These are phyloP conservation scores for Aphaenogaster ashmeadi DNA, from an alignment of 1,140 invertebrate genomes.

Conservation along the genomic window DNA sequence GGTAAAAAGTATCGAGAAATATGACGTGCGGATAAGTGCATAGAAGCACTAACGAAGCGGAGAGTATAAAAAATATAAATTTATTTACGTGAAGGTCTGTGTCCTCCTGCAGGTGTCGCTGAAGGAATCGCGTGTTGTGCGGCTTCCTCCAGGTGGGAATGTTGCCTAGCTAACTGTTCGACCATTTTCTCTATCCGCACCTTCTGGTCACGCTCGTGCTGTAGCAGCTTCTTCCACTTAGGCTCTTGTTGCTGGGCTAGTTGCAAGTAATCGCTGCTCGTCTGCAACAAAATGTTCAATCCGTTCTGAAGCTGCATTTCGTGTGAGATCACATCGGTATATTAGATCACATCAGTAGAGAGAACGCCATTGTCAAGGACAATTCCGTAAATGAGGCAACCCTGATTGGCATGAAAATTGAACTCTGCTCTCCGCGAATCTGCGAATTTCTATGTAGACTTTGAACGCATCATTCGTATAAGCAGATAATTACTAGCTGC, in stretches of 20 bases:
- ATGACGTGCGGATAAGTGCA: background rate
- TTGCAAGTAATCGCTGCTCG: conserved; percentile 96
- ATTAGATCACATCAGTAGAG: background rate
- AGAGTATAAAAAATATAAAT: conserved; percentile 64
- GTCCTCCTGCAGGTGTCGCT: conserved; percentile 79
- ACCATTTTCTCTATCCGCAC: conserved; percentile 98
- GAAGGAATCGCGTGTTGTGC: conserved; percentile 89
- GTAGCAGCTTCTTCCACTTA: conserved; percentile 96
- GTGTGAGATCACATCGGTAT: conserved; percentile 21
- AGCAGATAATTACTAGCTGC: background rate
- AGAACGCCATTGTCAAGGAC: conserved; percentile 17
- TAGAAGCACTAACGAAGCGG: background rate
- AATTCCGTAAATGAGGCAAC: background rate
- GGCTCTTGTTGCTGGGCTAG: conserved; percentile 95
- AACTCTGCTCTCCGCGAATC: conserved; percentile 15
- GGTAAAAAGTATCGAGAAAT: background rate
- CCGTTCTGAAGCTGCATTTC: background rate
- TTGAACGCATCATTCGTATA: conserved; percentile 18
- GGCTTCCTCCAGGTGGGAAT: conserved; percentile 96
- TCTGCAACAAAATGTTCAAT: conserved; percentile 87
- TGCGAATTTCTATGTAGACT: background rate
- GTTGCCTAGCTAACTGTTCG: conserved; percentile 98
- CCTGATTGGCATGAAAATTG: conserved; percentile 7
- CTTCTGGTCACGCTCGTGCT: conserved; percentile 98
- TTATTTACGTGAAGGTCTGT: conserved; percentile 85